A percentile compares a stretch with the other conserved stretches of the same genome.
Evolutionary conservation across 2,113 vertebrate species (phyloP).

Genomic region (Pangasianodon hypophthalmus): DNA sequence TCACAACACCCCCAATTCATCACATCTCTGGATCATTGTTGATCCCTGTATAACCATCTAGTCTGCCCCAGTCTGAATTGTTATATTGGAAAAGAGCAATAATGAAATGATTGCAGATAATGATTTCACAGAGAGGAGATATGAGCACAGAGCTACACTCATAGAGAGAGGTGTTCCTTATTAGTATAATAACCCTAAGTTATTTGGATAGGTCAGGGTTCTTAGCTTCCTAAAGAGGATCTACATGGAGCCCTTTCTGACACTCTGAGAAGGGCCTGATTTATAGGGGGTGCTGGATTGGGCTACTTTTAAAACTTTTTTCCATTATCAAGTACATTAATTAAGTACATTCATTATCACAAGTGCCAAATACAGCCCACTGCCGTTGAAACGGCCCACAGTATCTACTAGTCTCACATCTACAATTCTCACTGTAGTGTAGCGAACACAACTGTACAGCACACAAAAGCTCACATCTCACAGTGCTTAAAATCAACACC

Average conservation of each 20-base stretch:
- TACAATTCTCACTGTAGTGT: not conserved
- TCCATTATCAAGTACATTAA: not conserved
- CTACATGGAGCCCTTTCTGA: not conserved
- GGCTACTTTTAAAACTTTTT: not conserved
- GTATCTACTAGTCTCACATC: not conserved
- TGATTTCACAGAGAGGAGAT: not conserved
- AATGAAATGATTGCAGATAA: conserved; percentile 15
- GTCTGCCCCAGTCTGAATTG: not conserved
- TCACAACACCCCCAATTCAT: conserved; percentile 22
- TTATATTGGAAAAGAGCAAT: conserved; percentile 31
- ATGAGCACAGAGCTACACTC: not conserved
- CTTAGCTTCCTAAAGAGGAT: not conserved
- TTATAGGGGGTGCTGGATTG: too few relatives aligned
- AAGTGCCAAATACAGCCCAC: not conserved
- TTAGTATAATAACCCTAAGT: not conserved
- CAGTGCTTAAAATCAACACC: not conserved
- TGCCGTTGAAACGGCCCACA: too few relatives aligned
- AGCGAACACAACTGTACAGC: not conserved
- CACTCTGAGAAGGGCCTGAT: not conserved
- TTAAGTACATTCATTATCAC: too few relatives aligned
- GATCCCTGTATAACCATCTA: conserved; percentile 14
- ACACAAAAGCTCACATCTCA: not conserved
- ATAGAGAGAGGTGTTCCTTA: not conserved
- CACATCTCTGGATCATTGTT: not conserved
- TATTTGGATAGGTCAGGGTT: not conserved